These are phyloP conservation scores for Drosophila helvetica DNA, from an alignment of 2,888 invertebrate genomes.

Conservation along the genomic window DNA sequence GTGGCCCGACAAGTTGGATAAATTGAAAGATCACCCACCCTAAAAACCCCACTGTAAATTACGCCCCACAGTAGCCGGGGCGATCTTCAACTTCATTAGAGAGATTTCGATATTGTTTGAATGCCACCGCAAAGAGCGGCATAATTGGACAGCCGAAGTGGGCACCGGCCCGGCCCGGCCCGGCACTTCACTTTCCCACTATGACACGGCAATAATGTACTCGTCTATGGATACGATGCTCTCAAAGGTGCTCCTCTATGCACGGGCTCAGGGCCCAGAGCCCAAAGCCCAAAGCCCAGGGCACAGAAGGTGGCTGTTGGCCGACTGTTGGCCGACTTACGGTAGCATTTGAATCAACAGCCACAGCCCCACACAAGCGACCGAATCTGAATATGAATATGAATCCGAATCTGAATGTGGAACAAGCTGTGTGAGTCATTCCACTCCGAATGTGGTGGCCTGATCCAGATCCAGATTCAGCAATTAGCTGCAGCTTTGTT, in stretches of 20 bases:
- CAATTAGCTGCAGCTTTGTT: slow-evolving; percentile 68
- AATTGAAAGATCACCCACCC: slow-evolving; percentile 53
- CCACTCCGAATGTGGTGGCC: slow-evolving; percentile 59
- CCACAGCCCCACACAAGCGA: slow-evolving; percentile 7
- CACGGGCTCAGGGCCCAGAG: slow-evolving; percentile 34
- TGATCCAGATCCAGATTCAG: slow-evolving; percentile 45
- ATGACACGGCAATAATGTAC: slow-evolving; percentile 77
- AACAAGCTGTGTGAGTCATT: slow-evolving; percentile 54
- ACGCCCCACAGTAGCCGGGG: slow-evolving; percentile 79
- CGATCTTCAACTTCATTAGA: slow-evolving; percentile 82
- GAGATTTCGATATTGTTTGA: slow-evolving; percentile 80
- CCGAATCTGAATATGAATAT: slow-evolving; percentile 27
- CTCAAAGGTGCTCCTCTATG: not conserved
- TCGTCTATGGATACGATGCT: not conserved
- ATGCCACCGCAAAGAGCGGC: slow-evolving; percentile 69
- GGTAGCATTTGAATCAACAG: slow-evolving; percentile 57
- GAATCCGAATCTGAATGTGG: slow-evolving; percentile 38
- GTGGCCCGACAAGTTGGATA: slow-evolving; percentile 34
- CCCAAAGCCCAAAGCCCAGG: not conserved
- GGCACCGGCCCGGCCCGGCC: slow-evolving; percentile 16
- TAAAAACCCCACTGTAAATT: slow-evolving; percentile 54
- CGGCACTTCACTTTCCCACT: slow-evolving; percentile 75
- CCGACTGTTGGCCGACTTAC: slow-evolving; percentile 50
- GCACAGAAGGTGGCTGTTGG: slow-evolving; percentile 22
- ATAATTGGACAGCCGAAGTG: slow-evolving; percentile 61